Percentiles rank a stretch among this genome's conserved stretches.
Evolutionary conservation across 2,888 invertebrate species (phyloP).

Genomic region (Tachina lurida): DNA sequence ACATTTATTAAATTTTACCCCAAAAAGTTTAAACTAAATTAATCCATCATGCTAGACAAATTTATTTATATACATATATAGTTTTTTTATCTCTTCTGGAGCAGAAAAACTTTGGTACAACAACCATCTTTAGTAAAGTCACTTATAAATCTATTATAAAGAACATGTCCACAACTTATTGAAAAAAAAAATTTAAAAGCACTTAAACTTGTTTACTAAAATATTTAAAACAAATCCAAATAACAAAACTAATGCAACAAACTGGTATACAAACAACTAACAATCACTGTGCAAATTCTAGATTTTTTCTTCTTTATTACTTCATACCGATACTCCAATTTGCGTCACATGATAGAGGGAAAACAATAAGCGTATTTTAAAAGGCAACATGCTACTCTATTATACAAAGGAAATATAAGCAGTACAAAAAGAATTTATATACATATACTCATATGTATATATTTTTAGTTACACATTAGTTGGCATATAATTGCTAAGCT

Average conservation of each 20-base stretch:
- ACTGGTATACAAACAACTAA: neutral
- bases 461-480: neutral
- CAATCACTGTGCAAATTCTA: neutral
- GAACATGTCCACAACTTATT: conserved; percentile 38
- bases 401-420: conserved; percentile 2
- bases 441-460: no score
- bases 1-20: no score
- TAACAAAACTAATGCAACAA: neutral
- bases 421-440: neutral
- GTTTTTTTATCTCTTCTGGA: conserved; percentile 9
- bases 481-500: neutral
- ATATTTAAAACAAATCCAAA: conserved; percentile 30
- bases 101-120: neutral
- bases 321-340: conserved; percentile 42
- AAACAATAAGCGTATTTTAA: conserved; percentile 9
- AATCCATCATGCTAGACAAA: conserved; percentile 17
- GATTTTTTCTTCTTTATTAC: conserved; percentile 11
- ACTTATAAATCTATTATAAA: conserved; percentile 66
- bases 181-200: conserved; percentile 29
- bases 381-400: conserved; percentile 42
- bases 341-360: conserved; percentile 45
- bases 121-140: conserved; percentile 47
- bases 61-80: neutral
- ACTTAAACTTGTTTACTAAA: conserved; percentile 58
- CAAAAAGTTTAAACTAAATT: neutral